These are phyloP conservation scores for Phymastichus coffea DNA, from an alignment of 1,140 invertebrate genomes.

Conservation along the genomic window DNA sequence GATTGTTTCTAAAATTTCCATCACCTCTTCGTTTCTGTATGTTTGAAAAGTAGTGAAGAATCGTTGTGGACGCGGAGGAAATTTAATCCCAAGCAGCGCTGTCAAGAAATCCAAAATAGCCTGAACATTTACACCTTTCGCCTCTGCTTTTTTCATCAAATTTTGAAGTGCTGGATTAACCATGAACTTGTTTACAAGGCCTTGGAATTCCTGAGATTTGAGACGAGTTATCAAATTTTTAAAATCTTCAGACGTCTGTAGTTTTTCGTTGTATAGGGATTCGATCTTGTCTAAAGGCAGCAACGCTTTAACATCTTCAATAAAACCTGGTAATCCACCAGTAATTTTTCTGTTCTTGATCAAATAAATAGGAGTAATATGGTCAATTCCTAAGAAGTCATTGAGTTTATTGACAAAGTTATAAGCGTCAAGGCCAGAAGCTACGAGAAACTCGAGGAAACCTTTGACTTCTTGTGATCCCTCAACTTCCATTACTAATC, in stretches of 20 bases:
- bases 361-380: not conserved
- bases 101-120: not conserved
- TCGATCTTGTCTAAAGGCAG: constrained; percentile 34
- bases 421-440: constrained; percentile 27
- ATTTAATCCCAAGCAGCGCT: constrained; percentile 29
- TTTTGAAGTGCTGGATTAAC: not conserved
- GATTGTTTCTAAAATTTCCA: constrained; percentile 6
- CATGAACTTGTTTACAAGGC: constrained; percentile 3
- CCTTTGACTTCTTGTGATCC: constrained; percentile 24
- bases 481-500: constrained; percentile 28
- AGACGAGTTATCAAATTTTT: constrained; percentile 21
- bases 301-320: constrained; percentile 30
- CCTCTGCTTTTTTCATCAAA: constrained; percentile 1
- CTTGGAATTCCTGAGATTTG: constrained; percentile 30
- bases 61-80: not conserved
- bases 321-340: constrained; percentile 30
- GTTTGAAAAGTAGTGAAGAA: not conserved
- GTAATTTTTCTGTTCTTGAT: not conserved
- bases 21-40: constrained; percentile 1
- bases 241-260: constrained; percentile 13
- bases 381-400: constrained; percentile 28
- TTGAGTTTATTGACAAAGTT: constrained; percentile 31
- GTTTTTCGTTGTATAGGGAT: constrained; percentile 34
- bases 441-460: constrained; percentile 26
- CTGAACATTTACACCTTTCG: constrained; percentile 21